Base-by-base conservation (phyloP, 2,113 vertebrate species). In the Pelvicachromis taeniatus region DNA sequence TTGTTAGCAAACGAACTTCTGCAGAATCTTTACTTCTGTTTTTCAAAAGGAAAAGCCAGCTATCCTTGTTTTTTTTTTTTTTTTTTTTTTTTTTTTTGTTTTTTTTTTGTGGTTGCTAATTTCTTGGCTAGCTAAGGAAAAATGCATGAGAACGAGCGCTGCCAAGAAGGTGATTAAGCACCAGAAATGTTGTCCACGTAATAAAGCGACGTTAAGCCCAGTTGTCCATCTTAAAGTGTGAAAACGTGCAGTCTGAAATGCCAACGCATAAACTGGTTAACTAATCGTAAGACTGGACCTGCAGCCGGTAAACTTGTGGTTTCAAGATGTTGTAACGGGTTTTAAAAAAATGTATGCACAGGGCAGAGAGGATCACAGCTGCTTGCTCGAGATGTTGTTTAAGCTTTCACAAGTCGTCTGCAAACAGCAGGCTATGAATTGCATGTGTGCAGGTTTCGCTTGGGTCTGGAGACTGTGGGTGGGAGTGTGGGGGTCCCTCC, bases 391-490 rank as follows among this genome's bases (percentile, higher is more conserved):
- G 12, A 23, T 68, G 26, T 1, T 68, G 21, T 0, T 45, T 45
- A 13, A 16, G n/a, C 9, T 16, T 26, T 42, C n/a, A 38, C 31
- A 16, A 63, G 33, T 23, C 9, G 21, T 26, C 38, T 45, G 38
- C 38, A 70, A 45, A 26, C 38, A 42, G 7, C 63, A 26, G 13
- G 63, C 4, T 42, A 42, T 16, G 35, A 10, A 16, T 42, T 45
- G 13, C 1, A 70, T 10, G 38, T 42, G 3, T 70, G 21, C 63
- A 10, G 8, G 38, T 70, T 70, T 70, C 2, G 8, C 38, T 70
- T 45, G 23, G 45, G 13, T n/a, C 21, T 40, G 35, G 0, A 40
- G 61, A 42, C n/a, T 23, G 19, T 0, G 2, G 0, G n/a, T n/a
- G n/a, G 59, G 59, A 2, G 19, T 12, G 7, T 19, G 42, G 42